Evolutionary conservation across 2,888 invertebrate species (phyloP), one percentile per base, ranked within the genome.

Genomic region (Craniophora ligustri): DNA sequence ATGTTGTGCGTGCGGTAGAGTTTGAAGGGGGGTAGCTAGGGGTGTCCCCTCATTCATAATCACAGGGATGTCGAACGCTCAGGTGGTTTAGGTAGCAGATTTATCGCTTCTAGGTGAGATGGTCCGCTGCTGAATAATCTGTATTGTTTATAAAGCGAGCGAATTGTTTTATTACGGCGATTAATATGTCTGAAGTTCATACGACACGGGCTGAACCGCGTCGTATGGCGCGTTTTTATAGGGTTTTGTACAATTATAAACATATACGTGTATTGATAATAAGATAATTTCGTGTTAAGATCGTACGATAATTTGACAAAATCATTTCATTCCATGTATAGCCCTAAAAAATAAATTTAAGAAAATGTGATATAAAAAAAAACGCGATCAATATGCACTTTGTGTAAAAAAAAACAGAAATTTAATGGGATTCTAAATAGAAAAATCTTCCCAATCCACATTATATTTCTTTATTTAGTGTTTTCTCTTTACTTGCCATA

Each of bases 41-140:
- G 76, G 76, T 71, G 76, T 72, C 78, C 74, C 82, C 87, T 85
- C 86, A 89, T 89, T 91, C 88, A 89, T 91, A 89, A 91, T 88
- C 87, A 85, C 86, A 79, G 85, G 86, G 82, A 84, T 81, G 89
- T 89, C 87, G 88, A 88, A 88, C 87, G 89, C 91, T 88, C 91
- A 91, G 91, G 91, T 92, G 92, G 89, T 88, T 87, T 83, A 85
- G 87, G 85, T 87, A 87, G 87, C 85, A 88, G 89, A 91, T 91
- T 91, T 91, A 91, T 90, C 81, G 89, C 81, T 76, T 74, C 74
- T 84, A 87, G 86, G 89, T 86, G 87, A 88, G 85, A 84, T 85
- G 84, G 85, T 78, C 82, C 51, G 47, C 81, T 75, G 73, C 78
- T 80, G 79, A 82, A 85, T 89, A 88, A 89, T 88, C 85, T 84